phyloP scores from a whole-genome alignment of 37 sponge, comb jelly and placozoan genomes.

The Sycon ciliatum region DNA sequence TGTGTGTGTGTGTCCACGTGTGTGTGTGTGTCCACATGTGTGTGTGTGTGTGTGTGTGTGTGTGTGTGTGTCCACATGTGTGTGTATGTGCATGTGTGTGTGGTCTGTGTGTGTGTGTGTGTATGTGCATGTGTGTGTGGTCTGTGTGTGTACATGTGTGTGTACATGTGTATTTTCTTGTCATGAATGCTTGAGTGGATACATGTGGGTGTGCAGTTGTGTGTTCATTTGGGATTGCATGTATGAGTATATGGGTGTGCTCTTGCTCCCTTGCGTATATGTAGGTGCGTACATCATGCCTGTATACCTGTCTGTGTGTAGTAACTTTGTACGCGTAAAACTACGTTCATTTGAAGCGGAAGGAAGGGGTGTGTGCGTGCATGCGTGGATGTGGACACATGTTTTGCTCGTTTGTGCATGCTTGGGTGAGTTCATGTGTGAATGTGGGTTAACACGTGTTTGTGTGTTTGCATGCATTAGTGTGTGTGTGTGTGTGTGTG shows the following conservation, averaged over 20 bases:
- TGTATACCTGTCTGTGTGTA: not conserved
- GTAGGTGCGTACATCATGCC: constrained; percentile 2
- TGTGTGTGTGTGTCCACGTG: too few relatives aligned
- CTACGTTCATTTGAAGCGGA: not conserved
- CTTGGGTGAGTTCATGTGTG: not conserved
- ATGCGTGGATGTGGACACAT: not conserved
- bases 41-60: constrained; percentile 11
- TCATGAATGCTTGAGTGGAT: not conserved
- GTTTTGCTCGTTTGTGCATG: not conserved
- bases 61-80: too few relatives aligned
- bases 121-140: too few relatives aligned
- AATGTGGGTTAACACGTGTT: constrained; percentile 13
- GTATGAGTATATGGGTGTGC: constrained; percentile 19
- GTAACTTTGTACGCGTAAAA: not conserved
- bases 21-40: too few relatives aligned
- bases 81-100: too few relatives aligned
- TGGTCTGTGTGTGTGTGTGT: too few relatives aligned
- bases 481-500: constrained; percentile 16
- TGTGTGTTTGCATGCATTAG: constrained; percentile 2
- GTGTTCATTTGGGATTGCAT: constrained; percentile 11
- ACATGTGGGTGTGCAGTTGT: not conserved
- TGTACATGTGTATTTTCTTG: too few relatives aligned
- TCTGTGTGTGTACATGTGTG: too few relatives aligned
- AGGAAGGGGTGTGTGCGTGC: not conserved
- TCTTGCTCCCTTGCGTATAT: constrained; percentile 1